phyloP scores from a whole-genome alignment of 35 echinoderm and acorn worm species.

The Anneissia japonica region DNA sequence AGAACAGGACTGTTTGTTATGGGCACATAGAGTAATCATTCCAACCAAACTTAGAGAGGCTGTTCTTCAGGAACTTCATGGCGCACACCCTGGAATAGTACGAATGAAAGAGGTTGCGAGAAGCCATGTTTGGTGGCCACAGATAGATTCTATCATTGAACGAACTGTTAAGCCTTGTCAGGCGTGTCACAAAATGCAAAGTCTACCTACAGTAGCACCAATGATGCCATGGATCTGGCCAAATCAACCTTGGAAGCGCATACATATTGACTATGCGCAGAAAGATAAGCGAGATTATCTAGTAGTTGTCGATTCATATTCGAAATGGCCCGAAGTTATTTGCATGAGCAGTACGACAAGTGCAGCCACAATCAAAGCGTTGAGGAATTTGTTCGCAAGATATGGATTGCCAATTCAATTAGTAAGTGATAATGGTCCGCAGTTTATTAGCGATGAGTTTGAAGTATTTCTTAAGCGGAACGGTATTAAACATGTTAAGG shows the following conservation, averaged over 20 bases:
- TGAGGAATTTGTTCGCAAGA: constrained; percentile 6
- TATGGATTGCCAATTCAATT: constrained; percentile 11
- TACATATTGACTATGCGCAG: constrained; percentile 34
- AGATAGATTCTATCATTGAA: neutral
- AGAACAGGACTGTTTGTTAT: too few relatives aligned
- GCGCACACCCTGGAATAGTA: neutral
- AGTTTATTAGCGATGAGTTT: too few relatives aligned
- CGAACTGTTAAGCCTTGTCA: neutral
- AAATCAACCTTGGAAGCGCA: neutral
- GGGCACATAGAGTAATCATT: neutral
- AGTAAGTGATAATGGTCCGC: constrained; percentile 13
- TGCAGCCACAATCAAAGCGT: neutral
- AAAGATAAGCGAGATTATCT: constrained; percentile 13
- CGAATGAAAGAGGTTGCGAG: neutral
- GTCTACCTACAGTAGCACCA: neutral
- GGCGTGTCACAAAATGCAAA: neutral
- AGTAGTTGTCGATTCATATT: constrained; percentile 29
- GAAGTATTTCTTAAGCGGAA: neutral
- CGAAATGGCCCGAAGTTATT: constrained; percentile 27
- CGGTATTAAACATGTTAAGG: neutral
- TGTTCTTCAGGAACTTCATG: neutral
- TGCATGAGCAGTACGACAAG: constrained; percentile 26
- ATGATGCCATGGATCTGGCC: constrained; percentile 10
- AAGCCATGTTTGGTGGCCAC: neutral
- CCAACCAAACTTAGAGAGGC: neutral